phyloP scores from a whole-genome alignment of 2,888 invertebrate genomes.

The Saturnia pavonia region DNA sequence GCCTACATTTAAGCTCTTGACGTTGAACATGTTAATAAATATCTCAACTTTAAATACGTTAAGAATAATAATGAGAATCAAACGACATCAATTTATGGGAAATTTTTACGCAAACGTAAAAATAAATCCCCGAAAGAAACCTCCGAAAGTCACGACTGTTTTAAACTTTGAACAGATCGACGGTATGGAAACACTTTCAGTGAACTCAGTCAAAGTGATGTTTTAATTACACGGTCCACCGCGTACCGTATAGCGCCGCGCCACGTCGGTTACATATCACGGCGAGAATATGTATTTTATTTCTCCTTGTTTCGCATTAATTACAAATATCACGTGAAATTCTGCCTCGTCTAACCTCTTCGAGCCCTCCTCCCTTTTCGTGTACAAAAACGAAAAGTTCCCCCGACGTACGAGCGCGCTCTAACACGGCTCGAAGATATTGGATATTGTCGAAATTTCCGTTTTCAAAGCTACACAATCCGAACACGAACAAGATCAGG shows the following conservation, averaged over 20 bases:
- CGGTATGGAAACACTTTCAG: slow-evolving; percentile 36
- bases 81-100: not conserved
- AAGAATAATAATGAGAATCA: not conserved
- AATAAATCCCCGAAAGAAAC: not conserved
- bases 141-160: slow-evolving; percentile 6
- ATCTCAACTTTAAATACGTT: no score
- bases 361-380: slow-evolving; percentile 52
- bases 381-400: slow-evolving; percentile 59
- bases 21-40: no score
- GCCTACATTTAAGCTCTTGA: no score
- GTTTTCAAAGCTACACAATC: slow-evolving; percentile 27
- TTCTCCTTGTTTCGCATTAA: slow-evolving; percentile 68
- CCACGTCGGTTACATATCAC: slow-evolving; percentile 49
- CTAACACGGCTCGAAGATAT: slow-evolving; percentile 49
- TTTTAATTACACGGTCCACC: slow-evolving; percentile 59
- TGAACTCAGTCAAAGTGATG: slow-evolving; percentile 51
- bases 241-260: slow-evolving; percentile 35
- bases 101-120: not conserved
- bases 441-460: slow-evolving; percentile 35
- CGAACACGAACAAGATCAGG: slow-evolving; percentile 27
- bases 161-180: slow-evolving; percentile 31
- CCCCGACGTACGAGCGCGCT: slow-evolving; percentile 25
- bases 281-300: slow-evolving; percentile 58
- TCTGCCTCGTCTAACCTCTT: slow-evolving; percentile 23
- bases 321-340: slow-evolving; percentile 51